Percentiles rank a stretch among this genome's conserved stretches.
Evolutionary conservation across 2,113 vertebrate species (phyloP).

Genomic region (Monopterus albus): DNA sequence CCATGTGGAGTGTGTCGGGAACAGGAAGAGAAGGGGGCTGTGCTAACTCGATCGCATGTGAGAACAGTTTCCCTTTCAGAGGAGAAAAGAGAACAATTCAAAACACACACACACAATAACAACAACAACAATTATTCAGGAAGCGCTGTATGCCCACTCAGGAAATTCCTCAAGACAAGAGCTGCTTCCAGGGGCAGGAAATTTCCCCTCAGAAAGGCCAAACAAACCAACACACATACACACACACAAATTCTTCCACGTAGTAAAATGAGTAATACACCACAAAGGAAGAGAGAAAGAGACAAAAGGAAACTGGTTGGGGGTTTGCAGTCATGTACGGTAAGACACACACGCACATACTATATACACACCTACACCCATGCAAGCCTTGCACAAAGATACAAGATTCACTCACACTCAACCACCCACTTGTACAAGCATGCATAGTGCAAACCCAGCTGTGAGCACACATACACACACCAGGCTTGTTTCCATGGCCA

Average conservation of each 20-base stretch:
- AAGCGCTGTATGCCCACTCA: conserved; percentile 98
- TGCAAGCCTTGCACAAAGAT: conserved; percentile 64
- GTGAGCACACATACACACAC: conserved; percentile 44
- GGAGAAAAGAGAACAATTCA: conserved; percentile 62
- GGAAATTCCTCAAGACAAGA: conserved; percentile 98
- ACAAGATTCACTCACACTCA: conserved; percentile 66
- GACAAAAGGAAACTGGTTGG: conserved; percentile 32
- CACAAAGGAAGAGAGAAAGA: conserved; percentile 30
- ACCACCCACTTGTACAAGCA: conserved; percentile 72
- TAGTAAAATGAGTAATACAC: conserved; percentile 35
- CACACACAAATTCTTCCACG: conserved; percentile 25
- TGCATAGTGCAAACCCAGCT: conserved; percentile 64
- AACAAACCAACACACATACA: conserved; percentile 45
- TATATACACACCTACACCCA: conserved; percentile 63
- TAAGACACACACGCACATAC: conserved; percentile 28
- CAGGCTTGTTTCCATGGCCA: conserved; percentile 73
- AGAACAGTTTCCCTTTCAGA: conserved; percentile 95
- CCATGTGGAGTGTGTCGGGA: conserved; percentile 69
- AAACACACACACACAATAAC: conserved; percentile 48
- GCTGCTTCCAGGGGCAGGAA: conserved; percentile 98
- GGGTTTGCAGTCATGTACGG: conserved; percentile 30
- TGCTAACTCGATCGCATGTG: conserved; percentile 72
- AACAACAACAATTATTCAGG: conserved; percentile 93
- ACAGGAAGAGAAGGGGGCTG: conserved; percentile 73
- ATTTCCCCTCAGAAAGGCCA: conserved; percentile 92